Percentiles rank a stretch among this genome's conserved stretches.
Evolutionary conservation across 1,140 invertebrate genomes (phyloP).

Genomic region (Lepidostoma basale): DNA sequence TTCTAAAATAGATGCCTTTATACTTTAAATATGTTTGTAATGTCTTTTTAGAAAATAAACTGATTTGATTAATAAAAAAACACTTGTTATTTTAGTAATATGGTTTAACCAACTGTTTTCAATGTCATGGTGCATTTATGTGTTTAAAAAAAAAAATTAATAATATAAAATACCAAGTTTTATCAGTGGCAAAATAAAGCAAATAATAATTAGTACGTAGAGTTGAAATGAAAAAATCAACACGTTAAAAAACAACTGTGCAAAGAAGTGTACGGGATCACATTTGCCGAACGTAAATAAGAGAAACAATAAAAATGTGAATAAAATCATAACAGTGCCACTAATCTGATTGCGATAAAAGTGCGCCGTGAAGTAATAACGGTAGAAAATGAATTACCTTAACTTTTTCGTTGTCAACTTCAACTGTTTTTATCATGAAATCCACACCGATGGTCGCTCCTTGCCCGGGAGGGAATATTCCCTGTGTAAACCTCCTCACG

Average conservation of each 20-base stretch:
- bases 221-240: background rate
- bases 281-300: background rate
- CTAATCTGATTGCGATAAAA: background rate
- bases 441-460: constrained; percentile 99
- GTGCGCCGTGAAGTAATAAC: background rate
- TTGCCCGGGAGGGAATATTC: constrained; percentile 94
- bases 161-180: too few species aligned
- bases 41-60: too few species aligned
- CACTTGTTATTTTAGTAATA: too few species aligned
- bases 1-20: too few species aligned
- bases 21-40: too few species aligned
- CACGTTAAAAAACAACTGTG: background rate
- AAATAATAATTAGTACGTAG: background rate
- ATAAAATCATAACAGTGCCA: background rate
- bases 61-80: too few species aligned
- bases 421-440: constrained; percentile 99
- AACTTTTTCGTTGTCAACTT: constrained; percentile 97
- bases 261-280: background rate
- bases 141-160: too few species aligned
- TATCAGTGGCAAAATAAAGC: background rate
- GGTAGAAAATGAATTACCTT: constrained; percentile 71
- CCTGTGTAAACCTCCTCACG: constrained; percentile 89
- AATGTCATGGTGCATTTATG: too few species aligned
- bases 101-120: too few species aligned
- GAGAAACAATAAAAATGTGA: background rate